Conservation (phyloP, 2,113 vertebrate species). For the Bufo gargarizans region DNA sequence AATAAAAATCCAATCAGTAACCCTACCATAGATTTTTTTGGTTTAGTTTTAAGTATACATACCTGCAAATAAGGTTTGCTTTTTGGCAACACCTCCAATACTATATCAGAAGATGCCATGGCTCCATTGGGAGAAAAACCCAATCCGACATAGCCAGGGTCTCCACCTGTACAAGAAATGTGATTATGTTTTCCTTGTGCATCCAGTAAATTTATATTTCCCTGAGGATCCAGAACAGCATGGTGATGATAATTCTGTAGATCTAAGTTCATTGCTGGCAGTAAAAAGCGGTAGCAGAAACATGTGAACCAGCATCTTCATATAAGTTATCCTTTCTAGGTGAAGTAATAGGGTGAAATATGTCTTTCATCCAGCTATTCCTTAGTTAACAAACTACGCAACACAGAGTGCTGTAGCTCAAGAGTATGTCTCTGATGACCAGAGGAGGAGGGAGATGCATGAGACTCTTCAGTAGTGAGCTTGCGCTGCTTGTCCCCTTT, state of each 20-base stretch:
- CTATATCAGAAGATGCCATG: slow-evolving; percentile 82
- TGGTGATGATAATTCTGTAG: slow-evolving; percentile 68
- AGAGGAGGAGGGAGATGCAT: slow-evolving; percentile 17
- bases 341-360: neutral
- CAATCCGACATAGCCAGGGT: slow-evolving; percentile 83
- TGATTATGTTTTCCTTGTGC: slow-evolving; percentile 68
- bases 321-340: slow-evolving; percentile 18
- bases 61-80: slow-evolving; percentile 85
- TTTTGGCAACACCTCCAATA: slow-evolving; percentile 79
- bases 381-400: slow-evolving; percentile 25
- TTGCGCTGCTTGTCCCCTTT: slow-evolving; percentile 30
- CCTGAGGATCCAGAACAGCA: slow-evolving; percentile 75
- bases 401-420: slow-evolving; percentile 1
- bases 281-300: slow-evolving; percentile 38
- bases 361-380: slow-evolving; percentile 20
- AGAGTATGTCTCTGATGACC: slow-evolving; percentile 21
- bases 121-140: slow-evolving; percentile 82
- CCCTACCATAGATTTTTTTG: too few species aligned
- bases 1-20: too few species aligned
- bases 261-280: slow-evolving; percentile 31
- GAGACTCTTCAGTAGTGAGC: slow-evolving; percentile 2
- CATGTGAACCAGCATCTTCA: slow-evolving; percentile 52
- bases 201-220: slow-evolving; percentile 77
- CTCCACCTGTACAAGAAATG: slow-evolving; percentile 79
- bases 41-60: slow-evolving; percentile 51